These are phyloP conservation scores for Eupithecia subfuscata DNA, from an alignment of 2,888 invertebrate species.

Conservation along the genomic window DNA sequence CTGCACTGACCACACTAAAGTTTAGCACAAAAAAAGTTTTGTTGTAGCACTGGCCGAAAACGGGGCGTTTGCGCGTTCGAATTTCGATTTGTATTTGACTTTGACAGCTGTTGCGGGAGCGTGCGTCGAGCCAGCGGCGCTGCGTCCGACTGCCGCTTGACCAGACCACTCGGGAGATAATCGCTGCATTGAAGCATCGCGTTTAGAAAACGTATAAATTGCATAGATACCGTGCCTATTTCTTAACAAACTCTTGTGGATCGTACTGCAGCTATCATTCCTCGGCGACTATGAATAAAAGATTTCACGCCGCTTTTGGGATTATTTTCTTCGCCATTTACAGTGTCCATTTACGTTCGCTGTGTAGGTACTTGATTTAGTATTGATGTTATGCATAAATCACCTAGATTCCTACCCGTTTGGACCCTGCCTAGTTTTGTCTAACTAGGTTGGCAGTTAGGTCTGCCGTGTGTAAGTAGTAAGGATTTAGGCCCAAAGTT, in stretches of 20 bases:
- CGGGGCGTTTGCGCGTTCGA: constrained; percentile 51
- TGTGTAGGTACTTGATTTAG: neutral
- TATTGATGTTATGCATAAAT: constrained; percentile 5
- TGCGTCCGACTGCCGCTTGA: constrained; percentile 62
- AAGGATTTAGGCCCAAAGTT: no score
- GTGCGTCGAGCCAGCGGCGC: constrained; percentile 57
- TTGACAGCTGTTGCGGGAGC: constrained; percentile 50
- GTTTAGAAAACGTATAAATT: constrained; percentile 80
- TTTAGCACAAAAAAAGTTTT: constrained; percentile 50
- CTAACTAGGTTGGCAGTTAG: neutral
- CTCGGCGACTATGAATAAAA: constrained; percentile 31
- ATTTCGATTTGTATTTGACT: constrained; percentile 49
- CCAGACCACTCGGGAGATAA: constrained; percentile 57
- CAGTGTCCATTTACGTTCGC: neutral
- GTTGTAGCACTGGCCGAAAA: constrained; percentile 44
- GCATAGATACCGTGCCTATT: constrained; percentile 66
- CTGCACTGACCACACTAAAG: constrained; percentile 53
- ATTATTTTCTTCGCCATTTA: constrained; percentile 16
- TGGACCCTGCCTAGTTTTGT: neutral
- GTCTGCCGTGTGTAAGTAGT: neutral
- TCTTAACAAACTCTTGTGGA: constrained; percentile 37
- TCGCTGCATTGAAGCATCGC: constrained; percentile 63
- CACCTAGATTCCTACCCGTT: constrained; percentile 9
- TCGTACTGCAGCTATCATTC: constrained; percentile 29
- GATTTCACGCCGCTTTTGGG: constrained; percentile 27